A percentile compares a stretch with the other conserved stretches of the same genome.
Conservation (phyloP, 2,797 vertebrate species). For the Myoxocephalus aenaeus region DNA sequence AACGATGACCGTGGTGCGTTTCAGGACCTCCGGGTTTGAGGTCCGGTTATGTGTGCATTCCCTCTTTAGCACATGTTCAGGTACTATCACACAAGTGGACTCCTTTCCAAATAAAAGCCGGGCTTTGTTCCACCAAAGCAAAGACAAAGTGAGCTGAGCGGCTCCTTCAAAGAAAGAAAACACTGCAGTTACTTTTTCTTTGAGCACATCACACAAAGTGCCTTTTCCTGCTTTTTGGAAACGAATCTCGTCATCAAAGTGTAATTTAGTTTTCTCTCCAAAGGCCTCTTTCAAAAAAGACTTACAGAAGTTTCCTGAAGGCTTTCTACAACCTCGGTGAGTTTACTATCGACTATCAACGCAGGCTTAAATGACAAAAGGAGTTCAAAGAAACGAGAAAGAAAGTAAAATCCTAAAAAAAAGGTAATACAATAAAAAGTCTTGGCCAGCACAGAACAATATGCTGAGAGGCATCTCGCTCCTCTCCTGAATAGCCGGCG, state of each 20-base stretch:
- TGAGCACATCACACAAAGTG: slow-evolving; percentile 4
- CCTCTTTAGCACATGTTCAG: not conserved
- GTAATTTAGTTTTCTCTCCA: not conserved
- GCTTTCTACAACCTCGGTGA: not conserved
- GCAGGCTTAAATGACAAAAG: slow-evolving; percentile 16
- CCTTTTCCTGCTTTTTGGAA: slow-evolving; percentile 13
- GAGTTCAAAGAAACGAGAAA: not conserved
- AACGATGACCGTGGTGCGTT: not conserved
- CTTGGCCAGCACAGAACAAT: not conserved
- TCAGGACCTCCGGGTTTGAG: not conserved
- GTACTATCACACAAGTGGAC: not conserved
- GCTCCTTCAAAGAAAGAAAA: not conserved
- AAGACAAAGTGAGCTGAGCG: slow-evolving; percentile 1
- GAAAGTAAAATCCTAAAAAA: not conserved
- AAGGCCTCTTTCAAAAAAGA: slow-evolving; percentile 24
- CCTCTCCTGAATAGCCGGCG: not conserved
- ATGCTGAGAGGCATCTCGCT: not conserved
- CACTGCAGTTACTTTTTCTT: not conserved
- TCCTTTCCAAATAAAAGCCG: not conserved
- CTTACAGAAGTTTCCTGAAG: slow-evolving; percentile 16
- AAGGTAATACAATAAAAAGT: not conserved
- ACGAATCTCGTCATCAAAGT: slow-evolving; percentile 15
- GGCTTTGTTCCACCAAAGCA: slow-evolving; percentile 19
- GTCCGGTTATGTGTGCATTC: no score
- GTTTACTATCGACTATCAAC: slow-evolving; percentile 13